Base-by-base conservation (phyloP, 2,888 invertebrate genomes). In the Pandemis corylana region DNA sequence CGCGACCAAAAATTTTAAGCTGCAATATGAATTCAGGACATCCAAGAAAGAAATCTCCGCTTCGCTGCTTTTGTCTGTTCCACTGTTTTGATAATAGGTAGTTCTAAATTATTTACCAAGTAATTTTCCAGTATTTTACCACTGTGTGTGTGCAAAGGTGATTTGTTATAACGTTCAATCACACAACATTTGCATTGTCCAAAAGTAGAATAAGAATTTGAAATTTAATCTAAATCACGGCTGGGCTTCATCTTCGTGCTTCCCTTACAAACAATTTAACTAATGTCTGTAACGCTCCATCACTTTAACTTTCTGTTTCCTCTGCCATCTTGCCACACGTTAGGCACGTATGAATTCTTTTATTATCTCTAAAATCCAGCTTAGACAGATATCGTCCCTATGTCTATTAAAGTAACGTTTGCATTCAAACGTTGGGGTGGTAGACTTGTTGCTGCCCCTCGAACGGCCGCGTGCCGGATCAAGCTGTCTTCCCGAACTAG, bases 401-500 rank as follows among this genome's bases (percentile, higher is more conserved):
- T 83, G 77, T 80, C 76, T 79, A 78, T 61, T 78, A 76, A 74
- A 68, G 83, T 80, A 90, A 83, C 85, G 88, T 86, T 85, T 81
- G 81, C 79, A 85, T 89, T 89, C 82, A 84, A 80, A 79, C 84
- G 87, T 83, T 80, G 78, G 79, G 77, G 79, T 77, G 76, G 76
- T 78, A 82, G 86, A 93, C 92, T 92, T 93, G 93, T 93, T 93
- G 92, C 92, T 92, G 90, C 84, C 87, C 87, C 87, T 85, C 81
- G 85, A 87, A 85, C 84, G 86, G 84, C 83, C 86, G 84, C 84
- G 82, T 83, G 81, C 87, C 87, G 90, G 92, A 92, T 92, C 92
- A 90, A 92, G 91, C 89, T 92, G 92, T 92, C 91, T 91, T 87
- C 86, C 84, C 86, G 87, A 89, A 88, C 90, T 89, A 89, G 88